Percentiles rank a stretch among this genome's conserved stretches.
Evolutionary conservation across 2,113 vertebrate species (phyloP).

Genomic region (Aegotheles bennettii): DNA sequence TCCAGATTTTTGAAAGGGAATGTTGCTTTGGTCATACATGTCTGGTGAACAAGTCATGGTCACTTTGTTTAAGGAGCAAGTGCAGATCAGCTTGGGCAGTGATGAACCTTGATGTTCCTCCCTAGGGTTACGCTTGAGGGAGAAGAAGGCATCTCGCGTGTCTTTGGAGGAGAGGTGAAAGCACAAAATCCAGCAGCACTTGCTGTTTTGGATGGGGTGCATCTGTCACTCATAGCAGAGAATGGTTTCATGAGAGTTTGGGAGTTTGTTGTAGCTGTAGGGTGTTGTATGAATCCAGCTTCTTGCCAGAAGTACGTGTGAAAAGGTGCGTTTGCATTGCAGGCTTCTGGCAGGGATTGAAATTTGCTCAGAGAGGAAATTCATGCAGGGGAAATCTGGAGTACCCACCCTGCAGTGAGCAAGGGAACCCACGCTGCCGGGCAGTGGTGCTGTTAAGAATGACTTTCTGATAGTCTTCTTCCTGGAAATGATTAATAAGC

Average conservation of each 20-base stretch:
- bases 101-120: neutral
- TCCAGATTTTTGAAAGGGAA: neutral
- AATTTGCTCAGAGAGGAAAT: neutral
- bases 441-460: neutral
- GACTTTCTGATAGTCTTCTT: neutral
- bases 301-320: neutral
- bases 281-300: neutral
- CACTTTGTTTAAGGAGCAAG: neutral
- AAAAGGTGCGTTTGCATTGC: neutral
- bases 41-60: neutral
- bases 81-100: neutral
- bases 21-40: rapidly evolving
- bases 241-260: neutral
- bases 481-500: conserved; percentile 37
- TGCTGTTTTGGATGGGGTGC: neutral
- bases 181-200: neutral
- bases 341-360: neutral
- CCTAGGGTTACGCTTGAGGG: neutral
- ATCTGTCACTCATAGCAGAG: neutral
- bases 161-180: neutral
- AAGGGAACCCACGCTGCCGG: neutral
- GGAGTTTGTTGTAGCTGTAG: neutral
- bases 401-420: neutral
- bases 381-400: neutral
- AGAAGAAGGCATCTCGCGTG: rapidly evolving